A percentile compares a stretch with the other conserved stretches of the same genome.
Conservation (phyloP, 2,888 invertebrate genomes). For the Danaus chrysippus region DNA sequence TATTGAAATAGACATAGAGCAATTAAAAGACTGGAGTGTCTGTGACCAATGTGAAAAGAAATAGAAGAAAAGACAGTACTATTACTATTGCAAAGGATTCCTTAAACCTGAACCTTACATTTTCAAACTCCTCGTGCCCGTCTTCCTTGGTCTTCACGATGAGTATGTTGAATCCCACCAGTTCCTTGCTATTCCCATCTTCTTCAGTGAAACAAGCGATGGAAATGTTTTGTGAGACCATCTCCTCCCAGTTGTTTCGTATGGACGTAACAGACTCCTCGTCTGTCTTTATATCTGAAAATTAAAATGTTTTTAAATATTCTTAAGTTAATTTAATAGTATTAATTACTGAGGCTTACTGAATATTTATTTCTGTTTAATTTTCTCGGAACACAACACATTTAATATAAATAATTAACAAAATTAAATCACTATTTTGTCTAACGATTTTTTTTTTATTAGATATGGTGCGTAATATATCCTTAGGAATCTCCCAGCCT, state of each 20-base stretch:
- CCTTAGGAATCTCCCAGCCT: too few species aligned
- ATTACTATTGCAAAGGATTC: too few species aligned
- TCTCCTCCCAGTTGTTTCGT: conserved; percentile 50
- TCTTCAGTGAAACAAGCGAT: conserved; percentile 57
- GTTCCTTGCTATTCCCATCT: conserved; percentile 46
- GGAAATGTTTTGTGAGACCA: conserved; percentile 46
- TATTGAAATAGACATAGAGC: too few species aligned
- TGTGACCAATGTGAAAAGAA: too few species aligned
- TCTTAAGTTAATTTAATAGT: not conserved
- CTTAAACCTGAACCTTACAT: conserved; percentile 34
- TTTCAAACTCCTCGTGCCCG: conserved; percentile 50
- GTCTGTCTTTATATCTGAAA: conserved; percentile 50
- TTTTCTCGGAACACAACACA: too few species aligned
- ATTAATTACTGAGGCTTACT: not conserved
- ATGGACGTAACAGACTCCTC: conserved; percentile 52
- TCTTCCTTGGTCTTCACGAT: conserved; percentile 50
- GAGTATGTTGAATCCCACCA: conserved; percentile 58
- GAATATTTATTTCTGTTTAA: too few species aligned
- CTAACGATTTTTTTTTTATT: too few species aligned
- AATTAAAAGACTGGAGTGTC: too few species aligned
- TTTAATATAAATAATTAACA: too few species aligned
- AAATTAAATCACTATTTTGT: too few species aligned
- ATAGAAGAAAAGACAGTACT: too few species aligned
- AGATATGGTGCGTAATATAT: too few species aligned
- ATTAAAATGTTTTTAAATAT: not conserved